Percentiles rank a stretch among this genome's conserved stretches.
Conservation (phyloP, 2,888 invertebrate genomes). For the Papilio demoleus region DNA sequence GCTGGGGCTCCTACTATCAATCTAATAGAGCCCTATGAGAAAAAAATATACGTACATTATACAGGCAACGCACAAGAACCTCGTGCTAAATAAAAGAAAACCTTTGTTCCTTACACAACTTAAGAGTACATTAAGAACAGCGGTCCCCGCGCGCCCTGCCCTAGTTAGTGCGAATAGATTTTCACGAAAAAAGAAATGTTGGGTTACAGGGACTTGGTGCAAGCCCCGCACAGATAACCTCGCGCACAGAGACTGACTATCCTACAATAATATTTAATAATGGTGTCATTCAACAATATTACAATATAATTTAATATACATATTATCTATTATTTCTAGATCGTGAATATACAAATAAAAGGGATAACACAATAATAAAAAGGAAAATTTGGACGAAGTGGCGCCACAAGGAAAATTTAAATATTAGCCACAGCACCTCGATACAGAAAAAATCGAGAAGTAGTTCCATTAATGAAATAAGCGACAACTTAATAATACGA, state of each 20-base stretch:
- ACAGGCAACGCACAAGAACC: constrained; percentile 44
- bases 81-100: constrained; percentile 49
- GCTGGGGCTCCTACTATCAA: constrained; percentile 79
- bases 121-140: constrained; percentile 54
- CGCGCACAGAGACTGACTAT: constrained; percentile 51
- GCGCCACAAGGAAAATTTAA: too few relatives aligned
- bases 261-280: too few relatives aligned
- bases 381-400: too few relatives aligned
- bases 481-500: too few relatives aligned
- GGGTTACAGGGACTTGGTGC: constrained; percentile 83
- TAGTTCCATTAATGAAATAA: too few relatives aligned
- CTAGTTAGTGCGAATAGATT: constrained; percentile 84
- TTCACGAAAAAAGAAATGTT: constrained; percentile 84
- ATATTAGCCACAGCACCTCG: too few relatives aligned
- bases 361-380: too few relatives aligned
- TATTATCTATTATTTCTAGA: too few relatives aligned
- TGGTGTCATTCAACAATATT: background rate
- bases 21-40: constrained; percentile 83
- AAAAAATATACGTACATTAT: constrained; percentile 68
- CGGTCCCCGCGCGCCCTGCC: constrained; percentile 66
- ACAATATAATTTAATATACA: too few relatives aligned
- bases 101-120: constrained; percentile 45
- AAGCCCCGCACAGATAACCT: constrained; percentile 69
- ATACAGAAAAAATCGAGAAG: too few relatives aligned
- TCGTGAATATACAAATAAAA: too few relatives aligned